These are phyloP conservation scores for Oreochromis mossambicus DNA, from an alignment of 2,797 vertebrate genomes.

Conservation along the genomic window DNA sequence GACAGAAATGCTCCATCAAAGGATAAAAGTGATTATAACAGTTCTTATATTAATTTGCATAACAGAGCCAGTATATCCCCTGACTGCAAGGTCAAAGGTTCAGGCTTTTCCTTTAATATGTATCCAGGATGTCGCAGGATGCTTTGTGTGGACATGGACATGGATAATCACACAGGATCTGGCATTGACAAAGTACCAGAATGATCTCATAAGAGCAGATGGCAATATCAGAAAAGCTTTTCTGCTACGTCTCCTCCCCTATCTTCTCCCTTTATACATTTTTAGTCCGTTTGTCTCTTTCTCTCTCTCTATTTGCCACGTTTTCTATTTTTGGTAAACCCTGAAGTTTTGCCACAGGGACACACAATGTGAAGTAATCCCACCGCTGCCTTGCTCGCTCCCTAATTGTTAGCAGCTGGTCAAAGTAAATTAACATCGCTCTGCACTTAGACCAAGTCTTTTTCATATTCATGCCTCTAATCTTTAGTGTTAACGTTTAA, in stretches of 20 bases:
- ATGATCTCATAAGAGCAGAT: constrained; percentile 64
- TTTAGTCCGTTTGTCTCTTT: background rate
- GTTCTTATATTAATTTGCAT: background rate
- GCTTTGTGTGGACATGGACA: constrained; percentile 17
- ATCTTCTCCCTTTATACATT: background rate
- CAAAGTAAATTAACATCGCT: constrained; percentile 56
- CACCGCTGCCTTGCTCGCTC: constrained; percentile 56
- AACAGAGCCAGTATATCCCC: background rate
- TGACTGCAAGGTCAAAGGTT: background rate
- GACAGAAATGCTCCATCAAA: background rate
- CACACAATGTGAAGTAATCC: constrained; percentile 58
- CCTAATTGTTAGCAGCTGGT: constrained; percentile 70
- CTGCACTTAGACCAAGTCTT: constrained; percentile 43
- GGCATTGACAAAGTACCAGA: constrained; percentile 53
- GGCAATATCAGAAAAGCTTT: constrained; percentile 46
- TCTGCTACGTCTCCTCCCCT: constrained; percentile 22
- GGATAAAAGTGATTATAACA: background rate
- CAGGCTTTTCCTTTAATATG: background rate
- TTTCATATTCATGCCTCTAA: background rate
- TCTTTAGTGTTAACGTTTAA: constrained; percentile 31
- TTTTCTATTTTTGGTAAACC: constrained; percentile 63
- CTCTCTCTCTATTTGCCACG: background rate
- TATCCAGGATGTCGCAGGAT: background rate
- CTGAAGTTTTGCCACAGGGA: constrained; percentile 62
- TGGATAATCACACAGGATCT: constrained; percentile 45